Conservation (phyloP, 2,888 invertebrate species). For the Ferrisia virgata region DNA sequence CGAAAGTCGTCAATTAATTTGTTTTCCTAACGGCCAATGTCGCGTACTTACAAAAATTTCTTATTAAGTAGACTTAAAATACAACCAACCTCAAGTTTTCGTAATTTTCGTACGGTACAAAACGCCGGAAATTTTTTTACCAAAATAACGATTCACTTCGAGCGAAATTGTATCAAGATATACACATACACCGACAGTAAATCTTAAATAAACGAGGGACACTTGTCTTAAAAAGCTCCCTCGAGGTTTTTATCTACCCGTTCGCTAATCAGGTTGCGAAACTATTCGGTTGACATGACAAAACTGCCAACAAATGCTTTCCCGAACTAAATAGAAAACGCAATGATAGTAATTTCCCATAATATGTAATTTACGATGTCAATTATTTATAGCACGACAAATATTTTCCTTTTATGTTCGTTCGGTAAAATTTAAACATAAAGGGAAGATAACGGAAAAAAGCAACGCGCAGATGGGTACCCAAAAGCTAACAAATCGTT, state of each 20-base stretch:
- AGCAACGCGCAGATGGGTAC: no score
- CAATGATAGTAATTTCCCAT: conserved; percentile 11
- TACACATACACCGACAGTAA: neutral
- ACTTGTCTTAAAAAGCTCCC: conserved; percentile 14
- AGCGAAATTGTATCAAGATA: neutral
- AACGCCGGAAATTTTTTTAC: neutral
- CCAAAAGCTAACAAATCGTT: no score
- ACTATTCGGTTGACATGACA: neutral
- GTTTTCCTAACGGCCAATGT: neutral
- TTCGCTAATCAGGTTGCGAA: conserved; percentile 12
- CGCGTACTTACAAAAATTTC: neutral
- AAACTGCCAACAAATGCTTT: neutral
- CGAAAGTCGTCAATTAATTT: neutral
- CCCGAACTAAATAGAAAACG: conserved; percentile 4
- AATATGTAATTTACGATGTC: conserved; percentile 11
- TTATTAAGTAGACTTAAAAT: neutral
- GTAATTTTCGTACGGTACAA: neutral
- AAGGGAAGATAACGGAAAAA: no score
- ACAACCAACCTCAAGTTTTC: neutral
- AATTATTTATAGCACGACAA: neutral
- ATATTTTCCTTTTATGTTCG: neutral
- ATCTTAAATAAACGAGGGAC: conserved; percentile 19
- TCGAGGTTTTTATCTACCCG: conserved; percentile 13
- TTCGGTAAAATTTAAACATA: neutral
- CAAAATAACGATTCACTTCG: neutral